A percentile compares a stretch with the other conserved stretches of the same genome.
Evolutionary conservation across 2,797 vertebrate genomes (phyloP).

Genomic region (Crypturellus tataupa): DNA sequence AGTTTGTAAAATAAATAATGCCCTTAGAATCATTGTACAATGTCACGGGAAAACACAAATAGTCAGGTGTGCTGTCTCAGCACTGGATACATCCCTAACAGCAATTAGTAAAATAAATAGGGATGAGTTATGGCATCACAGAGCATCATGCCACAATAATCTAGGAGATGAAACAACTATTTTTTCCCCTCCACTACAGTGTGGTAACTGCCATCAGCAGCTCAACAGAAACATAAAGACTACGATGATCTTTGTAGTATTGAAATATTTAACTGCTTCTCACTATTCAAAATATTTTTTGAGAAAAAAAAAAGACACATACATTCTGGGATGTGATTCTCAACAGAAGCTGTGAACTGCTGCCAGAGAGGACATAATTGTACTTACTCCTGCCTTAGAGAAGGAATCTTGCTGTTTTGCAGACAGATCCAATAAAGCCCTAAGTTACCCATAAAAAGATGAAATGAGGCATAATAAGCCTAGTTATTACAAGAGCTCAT

Average conservation of each 20-base stretch:
- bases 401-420: background rate
- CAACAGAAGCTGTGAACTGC: conserved; percentile 14
- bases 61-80: background rate
- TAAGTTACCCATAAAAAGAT: conserved; percentile 27
- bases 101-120: background rate
- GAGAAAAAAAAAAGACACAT: fast-evolving
- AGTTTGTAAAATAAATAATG: background rate
- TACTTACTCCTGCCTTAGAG: background rate
- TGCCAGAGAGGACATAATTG: conserved; percentile 28
- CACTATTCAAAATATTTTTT: background rate
- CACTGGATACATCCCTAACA: background rate
- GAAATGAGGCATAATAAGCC: conserved; percentile 31
- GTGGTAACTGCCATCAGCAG: background rate
- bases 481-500: background rate
- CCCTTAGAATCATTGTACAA: background rate
- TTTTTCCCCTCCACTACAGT: fast-evolving
- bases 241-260: background rate
- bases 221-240: background rate
- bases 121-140: background rate
- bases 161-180: background rate
- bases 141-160: background rate
- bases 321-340: conserved; percentile 3
- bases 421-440: background rate
- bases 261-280: conserved; percentile 32
- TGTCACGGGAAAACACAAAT: background rate